Percentiles rank a stretch among this genome's conserved stretches.
Evolutionary conservation across 37 sponge, comb jelly and placozoan genomes (phyloP).

Genomic region (Haliclona indistincta): DNA sequence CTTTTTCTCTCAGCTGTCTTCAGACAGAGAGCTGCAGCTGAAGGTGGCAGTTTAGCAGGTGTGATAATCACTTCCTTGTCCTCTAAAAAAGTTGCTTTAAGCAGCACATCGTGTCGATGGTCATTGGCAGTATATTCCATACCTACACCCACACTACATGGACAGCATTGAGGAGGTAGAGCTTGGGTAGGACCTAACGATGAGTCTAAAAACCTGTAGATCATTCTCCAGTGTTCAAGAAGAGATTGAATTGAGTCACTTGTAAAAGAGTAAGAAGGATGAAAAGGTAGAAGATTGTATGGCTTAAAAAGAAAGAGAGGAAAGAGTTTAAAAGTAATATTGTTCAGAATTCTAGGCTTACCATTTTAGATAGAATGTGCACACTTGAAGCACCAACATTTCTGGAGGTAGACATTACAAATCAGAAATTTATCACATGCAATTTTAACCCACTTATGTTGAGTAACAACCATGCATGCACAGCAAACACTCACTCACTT

Average conservation of each 20-base stretch:
- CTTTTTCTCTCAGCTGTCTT: not conserved
- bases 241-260: constrained; percentile 10
- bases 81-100: constrained; percentile 9
- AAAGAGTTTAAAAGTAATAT: not conserved
- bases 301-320: constrained; percentile 21
- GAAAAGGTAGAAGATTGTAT: constrained; percentile 42
- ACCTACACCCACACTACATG: too few relatives aligned
- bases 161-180: too few relatives aligned
- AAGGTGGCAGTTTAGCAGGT: constrained; percentile 15
- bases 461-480: not conserved
- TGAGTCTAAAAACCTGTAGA: too few relatives aligned
- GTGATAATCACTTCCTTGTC: constrained; percentile 14
- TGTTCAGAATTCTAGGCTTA: not conserved
- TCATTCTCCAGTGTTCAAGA: constrained; percentile 18
- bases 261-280: constrained; percentile 1
- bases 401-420: constrained; percentile 8
- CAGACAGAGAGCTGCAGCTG: not conserved
- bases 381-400: not conserved
- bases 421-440: not conserved
- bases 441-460: not conserved
- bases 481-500: constrained; percentile 26
- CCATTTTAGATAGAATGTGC: constrained; percentile 36
- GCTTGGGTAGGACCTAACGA: too few relatives aligned
- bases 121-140: constrained; percentile 9
- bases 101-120: constrained; percentile 29